Evolutionary conservation across 1,140 invertebrate genomes (phyloP).

Genomic region (Drosophila melanica): DNA sequence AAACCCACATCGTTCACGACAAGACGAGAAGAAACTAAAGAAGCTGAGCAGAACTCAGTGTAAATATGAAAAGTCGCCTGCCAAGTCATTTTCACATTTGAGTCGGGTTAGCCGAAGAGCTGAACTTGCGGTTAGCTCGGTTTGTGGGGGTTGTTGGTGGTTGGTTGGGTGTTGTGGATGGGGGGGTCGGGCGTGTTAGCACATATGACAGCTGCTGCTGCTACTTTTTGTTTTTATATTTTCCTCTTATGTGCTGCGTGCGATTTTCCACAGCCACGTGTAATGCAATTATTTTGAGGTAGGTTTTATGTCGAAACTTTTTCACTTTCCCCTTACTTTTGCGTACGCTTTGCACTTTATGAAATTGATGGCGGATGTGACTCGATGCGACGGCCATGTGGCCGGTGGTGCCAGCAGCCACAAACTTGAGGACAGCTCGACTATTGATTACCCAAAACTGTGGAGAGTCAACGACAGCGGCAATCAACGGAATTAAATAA

Average conservation of each 20-base stretch:
- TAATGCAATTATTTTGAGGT: slow-evolving; percentile 78
- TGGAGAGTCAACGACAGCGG: not conserved
- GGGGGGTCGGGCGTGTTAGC: not conserved
- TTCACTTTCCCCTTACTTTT: slow-evolving; percentile 42
- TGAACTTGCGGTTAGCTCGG: slow-evolving; percentile 49
- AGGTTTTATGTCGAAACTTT: slow-evolving; percentile 69
- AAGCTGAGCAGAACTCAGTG: slow-evolving; percentile 7
- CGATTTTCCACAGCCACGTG: slow-evolving; percentile 63
- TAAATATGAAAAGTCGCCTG: slow-evolving; percentile 78
- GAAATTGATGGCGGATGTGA: slow-evolving; percentile 36
- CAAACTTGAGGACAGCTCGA: slow-evolving; percentile 29
- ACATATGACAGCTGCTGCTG: slow-evolving; percentile 43
- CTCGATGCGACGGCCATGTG: slow-evolving; percentile 20
- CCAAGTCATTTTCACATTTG: slow-evolving; percentile 46
- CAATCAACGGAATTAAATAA: slow-evolving; percentile 13
- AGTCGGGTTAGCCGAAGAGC: slow-evolving; percentile 44
- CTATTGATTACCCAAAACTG: slow-evolving; percentile 42
- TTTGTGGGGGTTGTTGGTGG: not conserved
- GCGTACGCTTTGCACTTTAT: slow-evolving; percentile 43
- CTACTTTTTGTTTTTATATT: slow-evolving; percentile 16
- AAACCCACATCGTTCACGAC: slow-evolving; percentile 16
- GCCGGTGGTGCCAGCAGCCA: slow-evolving; percentile 18
- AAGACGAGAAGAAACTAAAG: slow-evolving; percentile 26
- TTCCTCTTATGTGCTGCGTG: slow-evolving; percentile 13
- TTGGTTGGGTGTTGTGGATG: slow-evolving; percentile 44